Evolutionary conservation across 2,888 invertebrate genomes (phyloP).

Genomic region (Leptinotarsa rubiginosa): DNA sequence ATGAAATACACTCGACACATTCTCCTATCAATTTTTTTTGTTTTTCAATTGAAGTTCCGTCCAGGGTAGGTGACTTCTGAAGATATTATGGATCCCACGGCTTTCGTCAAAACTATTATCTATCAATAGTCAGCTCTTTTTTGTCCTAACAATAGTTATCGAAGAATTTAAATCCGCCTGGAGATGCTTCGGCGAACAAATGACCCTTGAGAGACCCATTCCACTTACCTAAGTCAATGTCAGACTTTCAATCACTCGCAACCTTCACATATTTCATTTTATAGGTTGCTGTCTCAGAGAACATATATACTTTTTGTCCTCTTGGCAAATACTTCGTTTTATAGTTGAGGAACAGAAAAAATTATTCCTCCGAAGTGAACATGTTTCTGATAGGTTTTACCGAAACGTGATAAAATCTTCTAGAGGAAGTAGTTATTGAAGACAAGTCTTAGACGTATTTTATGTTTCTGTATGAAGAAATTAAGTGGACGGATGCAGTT

Average conservation of each 20-base stretch:
- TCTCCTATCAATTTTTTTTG: background rate
- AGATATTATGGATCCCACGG: background rate
- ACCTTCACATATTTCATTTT: conserved; percentile 1
- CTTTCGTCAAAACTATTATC: background rate
- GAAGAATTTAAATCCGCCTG: background rate
- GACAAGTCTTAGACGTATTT: no score
- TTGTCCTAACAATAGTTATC: background rate
- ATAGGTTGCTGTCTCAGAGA: conserved; percentile 8
- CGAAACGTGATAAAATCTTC: no score
- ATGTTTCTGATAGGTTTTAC: no score
- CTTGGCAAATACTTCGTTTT: background rate
- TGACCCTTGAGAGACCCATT: conserved; percentile 6
- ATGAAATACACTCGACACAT: no score
- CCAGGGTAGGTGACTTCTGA: conserved; percentile 1
- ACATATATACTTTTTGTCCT: conserved; percentile 1
- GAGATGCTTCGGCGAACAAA: conserved; percentile 13
- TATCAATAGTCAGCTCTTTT: conserved; percentile 3
- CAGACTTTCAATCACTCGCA: conserved; percentile 22
- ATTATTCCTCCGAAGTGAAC: no score
- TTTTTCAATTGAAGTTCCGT: background rate
- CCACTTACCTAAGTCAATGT: conserved; percentile 20
- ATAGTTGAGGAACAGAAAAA: no score
- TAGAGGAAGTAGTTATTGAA: no score
- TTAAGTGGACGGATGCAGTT: no score
- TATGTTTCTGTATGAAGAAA: no score